phyloP scores from a whole-genome alignment of 2,113 vertebrate species.

The Parotia lawesii region DNA sequence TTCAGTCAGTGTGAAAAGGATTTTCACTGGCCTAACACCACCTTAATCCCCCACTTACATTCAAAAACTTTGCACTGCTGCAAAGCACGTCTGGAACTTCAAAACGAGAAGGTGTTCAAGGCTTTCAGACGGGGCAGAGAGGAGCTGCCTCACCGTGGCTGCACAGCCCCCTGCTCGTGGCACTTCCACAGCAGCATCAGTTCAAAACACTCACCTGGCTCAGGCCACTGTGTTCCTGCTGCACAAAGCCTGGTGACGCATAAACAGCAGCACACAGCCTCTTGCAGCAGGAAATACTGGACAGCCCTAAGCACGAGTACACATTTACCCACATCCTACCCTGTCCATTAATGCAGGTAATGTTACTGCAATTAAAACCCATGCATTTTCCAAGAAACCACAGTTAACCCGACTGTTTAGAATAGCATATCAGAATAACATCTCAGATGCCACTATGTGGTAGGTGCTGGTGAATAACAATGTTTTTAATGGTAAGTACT shows the following conservation, averaged over 20 bases:
- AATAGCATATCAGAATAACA: not conserved
- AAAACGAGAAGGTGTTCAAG: not conserved
- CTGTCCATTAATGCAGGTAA: not conserved
- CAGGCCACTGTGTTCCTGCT: not conserved
- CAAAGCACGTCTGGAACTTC: not conserved
- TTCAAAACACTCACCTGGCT: not conserved
- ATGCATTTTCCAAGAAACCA: not conserved
- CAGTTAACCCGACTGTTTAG: not conserved
- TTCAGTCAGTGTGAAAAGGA: not conserved
- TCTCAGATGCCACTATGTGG: not conserved
- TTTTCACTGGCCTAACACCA: not conserved
- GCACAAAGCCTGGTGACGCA: not conserved
- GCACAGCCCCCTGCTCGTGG: not conserved
- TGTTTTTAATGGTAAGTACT: not conserved
- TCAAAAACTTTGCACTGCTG: not conserved
- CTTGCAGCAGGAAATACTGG: not conserved
- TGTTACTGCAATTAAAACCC: conserved; percentile 12
- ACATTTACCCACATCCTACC: not conserved
- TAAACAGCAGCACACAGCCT: not conserved
- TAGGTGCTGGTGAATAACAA: not conserved
- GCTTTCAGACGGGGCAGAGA: not conserved
- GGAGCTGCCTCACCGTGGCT: not conserved
- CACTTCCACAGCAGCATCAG: not conserved
- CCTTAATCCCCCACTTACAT: not conserved
- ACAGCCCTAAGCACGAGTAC: not conserved